Evolutionary conservation across 2,797 vertebrate genomes (phyloP).

Genomic region (Squalus acanthias): DNA sequence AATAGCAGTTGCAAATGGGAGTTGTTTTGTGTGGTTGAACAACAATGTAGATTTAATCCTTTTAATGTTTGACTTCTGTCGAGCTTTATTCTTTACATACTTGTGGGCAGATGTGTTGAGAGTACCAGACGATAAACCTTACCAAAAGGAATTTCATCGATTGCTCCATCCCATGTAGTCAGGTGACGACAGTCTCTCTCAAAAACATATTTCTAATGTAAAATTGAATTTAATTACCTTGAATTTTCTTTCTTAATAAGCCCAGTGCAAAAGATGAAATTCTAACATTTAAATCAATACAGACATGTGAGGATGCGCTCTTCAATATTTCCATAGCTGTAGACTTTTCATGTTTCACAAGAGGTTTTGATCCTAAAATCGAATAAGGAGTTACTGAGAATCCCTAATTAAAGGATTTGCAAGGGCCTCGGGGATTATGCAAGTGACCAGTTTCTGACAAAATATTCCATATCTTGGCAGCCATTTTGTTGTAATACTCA

Average conservation of each 20-base stretch:
- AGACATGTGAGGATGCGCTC: background rate
- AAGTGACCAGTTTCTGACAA: background rate
- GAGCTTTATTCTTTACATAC: background rate
- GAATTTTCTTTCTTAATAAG: background rate
- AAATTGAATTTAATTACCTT: background rate
- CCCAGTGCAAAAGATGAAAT: background rate
- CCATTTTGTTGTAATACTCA: background rate
- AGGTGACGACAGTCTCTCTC: background rate
- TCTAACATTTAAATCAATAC: background rate
- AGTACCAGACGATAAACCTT: background rate
- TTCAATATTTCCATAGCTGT: background rate
- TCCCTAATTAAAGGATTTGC: background rate
- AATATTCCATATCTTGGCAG: background rate
- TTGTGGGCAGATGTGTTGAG: background rate
- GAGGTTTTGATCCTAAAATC: background rate
- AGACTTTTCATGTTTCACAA: background rate
- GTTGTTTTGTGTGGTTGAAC: conserved; percentile 9
- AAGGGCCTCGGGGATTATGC: background rate
- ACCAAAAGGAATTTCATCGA: background rate
- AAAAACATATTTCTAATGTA: background rate
- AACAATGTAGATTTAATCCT: conserved; percentile 25
- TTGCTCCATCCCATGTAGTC: background rate
- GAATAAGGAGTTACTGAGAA: background rate
- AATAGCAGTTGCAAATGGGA: background rate
- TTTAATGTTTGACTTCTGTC: background rate